Conservation (phyloP, 2,888 invertebrate species). For the Dichetophora obliterata region DNA sequence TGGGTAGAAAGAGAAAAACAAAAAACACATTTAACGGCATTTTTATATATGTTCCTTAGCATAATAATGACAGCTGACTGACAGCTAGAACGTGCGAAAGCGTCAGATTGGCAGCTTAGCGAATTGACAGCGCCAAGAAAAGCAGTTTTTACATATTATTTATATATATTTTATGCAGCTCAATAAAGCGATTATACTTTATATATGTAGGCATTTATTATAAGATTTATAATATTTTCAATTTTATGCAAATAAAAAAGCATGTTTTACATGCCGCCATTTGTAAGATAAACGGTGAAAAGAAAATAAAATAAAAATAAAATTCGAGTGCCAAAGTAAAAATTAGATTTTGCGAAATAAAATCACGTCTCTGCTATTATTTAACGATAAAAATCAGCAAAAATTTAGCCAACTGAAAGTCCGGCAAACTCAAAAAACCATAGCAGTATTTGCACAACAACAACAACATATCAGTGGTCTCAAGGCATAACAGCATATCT, state of each 20-base stretch:
- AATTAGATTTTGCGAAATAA: conserved; percentile 27
- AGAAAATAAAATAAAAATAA: neutral
- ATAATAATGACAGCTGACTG: conserved; percentile 17
- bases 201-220: no score
- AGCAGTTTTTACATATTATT: no score
- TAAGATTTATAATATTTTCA: no score
- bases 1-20: neutral
- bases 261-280: neutral
- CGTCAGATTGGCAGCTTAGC: conserved; percentile 2
- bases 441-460: conserved; percentile 31
- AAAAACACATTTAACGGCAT: neutral
- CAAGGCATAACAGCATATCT: no score
- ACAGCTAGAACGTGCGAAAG: conserved; percentile 1
- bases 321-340: neutral
- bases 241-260: no score
- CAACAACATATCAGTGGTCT: no score
- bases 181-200: no score
- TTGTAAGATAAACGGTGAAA: neutral
- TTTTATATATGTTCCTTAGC: neutral
- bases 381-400: conserved; percentile 32
- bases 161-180: no score
- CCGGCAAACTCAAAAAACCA: neutral
- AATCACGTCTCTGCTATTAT: conserved; percentile 39
- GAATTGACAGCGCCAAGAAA: neutral
- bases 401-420: conserved; percentile 15